phyloP scores from a whole-genome alignment of 1,140 invertebrate genomes.

The Scaptomyza pallida region DNA sequence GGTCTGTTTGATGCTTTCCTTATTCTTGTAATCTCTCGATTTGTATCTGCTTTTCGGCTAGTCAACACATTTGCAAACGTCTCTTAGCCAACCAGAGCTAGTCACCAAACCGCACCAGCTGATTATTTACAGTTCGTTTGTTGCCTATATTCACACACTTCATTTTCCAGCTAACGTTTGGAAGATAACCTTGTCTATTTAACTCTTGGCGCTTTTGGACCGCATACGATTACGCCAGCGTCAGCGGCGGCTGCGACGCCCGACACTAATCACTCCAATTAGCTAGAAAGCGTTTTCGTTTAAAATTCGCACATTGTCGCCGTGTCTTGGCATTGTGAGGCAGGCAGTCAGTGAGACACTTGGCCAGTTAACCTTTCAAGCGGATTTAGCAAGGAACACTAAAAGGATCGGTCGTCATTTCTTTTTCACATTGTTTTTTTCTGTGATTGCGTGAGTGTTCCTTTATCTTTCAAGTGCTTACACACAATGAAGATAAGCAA shows the following conservation, averaged over 20 bases:
- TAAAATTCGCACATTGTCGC: conserved; percentile 83
- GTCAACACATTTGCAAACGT: not conserved
- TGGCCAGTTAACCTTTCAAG: conserved; percentile 39
- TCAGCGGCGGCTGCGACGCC: conserved; percentile 41
- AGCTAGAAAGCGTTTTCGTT: conserved; percentile 80
- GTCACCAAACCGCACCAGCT: not conserved
- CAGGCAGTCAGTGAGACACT: conserved; percentile 55
- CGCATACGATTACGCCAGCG: conserved; percentile 50
- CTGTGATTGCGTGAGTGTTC: conserved; percentile 9
- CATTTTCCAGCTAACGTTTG: conserved; percentile 5
- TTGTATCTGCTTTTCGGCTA: not conserved
- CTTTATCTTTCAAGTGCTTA: too few species aligned
- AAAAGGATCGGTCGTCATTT: not conserved
- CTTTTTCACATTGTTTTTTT: conserved; percentile 2
- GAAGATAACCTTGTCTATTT: conserved; percentile 66
- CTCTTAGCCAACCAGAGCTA: not conserved
- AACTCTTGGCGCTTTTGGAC: conserved; percentile 63
- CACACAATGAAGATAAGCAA: too few species aligned
- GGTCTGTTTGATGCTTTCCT: not conserved
- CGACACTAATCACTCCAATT: conserved; percentile 80
- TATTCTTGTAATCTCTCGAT: conserved; percentile 12
- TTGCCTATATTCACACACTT: conserved; percentile 9
- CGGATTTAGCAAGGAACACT: not conserved
- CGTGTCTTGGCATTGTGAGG: conserved; percentile 81
- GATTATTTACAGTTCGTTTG: conserved; percentile 68